phyloP scores from a whole-genome alignment of 1,140 invertebrate genomes.

The Zaprionus camerounensis region DNA sequence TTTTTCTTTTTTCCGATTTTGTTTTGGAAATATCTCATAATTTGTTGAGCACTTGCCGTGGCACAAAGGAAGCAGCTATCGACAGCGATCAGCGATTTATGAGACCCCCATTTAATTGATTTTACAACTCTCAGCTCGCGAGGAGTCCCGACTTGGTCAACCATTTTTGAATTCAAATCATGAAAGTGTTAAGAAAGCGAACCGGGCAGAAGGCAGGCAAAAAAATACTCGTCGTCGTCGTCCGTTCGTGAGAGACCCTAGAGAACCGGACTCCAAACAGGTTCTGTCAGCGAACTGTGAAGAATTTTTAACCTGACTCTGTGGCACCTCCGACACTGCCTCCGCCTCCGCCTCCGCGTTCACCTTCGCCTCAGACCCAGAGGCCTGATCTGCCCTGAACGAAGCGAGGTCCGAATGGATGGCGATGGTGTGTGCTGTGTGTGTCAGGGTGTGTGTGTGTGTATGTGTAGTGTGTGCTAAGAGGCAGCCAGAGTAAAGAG shows the following conservation, averaged over 20 bases:
- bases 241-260: conserved; percentile 27
- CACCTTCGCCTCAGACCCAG: background rate
- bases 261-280: conserved; percentile 65
- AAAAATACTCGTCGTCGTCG: background rate
- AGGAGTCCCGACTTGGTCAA: background rate
- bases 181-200: conserved; percentile 76
- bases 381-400: conserved; percentile 3
- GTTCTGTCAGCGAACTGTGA: conserved; percentile 79
- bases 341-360: conserved; percentile 1
- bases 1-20: conserved; percentile 7
- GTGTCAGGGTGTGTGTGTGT: background rate
- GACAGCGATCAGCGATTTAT: conserved; percentile 45
- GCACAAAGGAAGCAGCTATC: conserved; percentile 25
- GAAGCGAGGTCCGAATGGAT: conserved; percentile 1
- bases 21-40: conserved; percentile 30
- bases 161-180: conserved; percentile 69
- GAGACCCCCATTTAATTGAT: conserved; percentile 71
- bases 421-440: conserved; percentile 21
- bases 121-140: conserved; percentile 43
- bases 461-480: background rate
- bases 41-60: conserved; percentile 57
- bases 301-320: conserved; percentile 73
- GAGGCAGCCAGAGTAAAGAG: conserved; percentile 22
- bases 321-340: conserved; percentile 15
- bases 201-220: conserved; percentile 18